Evolutionary conservation across 2,797 vertebrate species (phyloP).

Genomic region (Pelobates cultripes): DNA sequence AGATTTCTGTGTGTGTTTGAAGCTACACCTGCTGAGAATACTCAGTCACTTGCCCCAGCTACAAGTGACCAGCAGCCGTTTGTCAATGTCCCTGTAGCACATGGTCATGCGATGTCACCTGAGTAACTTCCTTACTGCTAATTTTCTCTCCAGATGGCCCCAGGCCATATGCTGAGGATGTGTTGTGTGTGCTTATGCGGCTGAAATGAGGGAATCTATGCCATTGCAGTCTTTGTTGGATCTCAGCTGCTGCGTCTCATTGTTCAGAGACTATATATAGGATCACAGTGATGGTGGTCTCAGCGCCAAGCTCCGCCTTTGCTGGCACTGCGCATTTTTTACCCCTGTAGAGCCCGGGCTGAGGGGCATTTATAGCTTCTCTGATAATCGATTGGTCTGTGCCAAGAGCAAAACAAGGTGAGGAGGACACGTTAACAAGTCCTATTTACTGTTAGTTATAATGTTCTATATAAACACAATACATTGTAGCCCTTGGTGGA

Average conservation of each 20-base stretch:
- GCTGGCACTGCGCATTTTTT: too few species aligned
- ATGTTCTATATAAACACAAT: too few species aligned
- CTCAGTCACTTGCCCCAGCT: background rate
- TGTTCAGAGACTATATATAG: constrained; percentile 33
- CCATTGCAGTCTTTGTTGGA: constrained; percentile 32
- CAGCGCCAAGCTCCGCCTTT: background rate
- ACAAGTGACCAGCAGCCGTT: background rate
- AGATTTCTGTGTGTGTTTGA: background rate
- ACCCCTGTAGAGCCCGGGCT: too few species aligned
- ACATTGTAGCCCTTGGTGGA: too few species aligned
- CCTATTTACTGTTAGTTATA: too few species aligned
- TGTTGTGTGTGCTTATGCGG: constrained; percentile 41
- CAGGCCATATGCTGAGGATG: constrained; percentile 33
- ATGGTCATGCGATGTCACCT: constrained; percentile 27
- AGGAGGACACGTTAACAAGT: too few species aligned
- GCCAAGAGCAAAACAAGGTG: too few species aligned
- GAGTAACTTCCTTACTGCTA: constrained; percentile 37
- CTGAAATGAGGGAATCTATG: constrained; percentile 44
- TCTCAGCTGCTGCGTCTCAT: constrained; percentile 30
- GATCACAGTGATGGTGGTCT: background rate
- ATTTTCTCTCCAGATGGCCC: constrained; percentile 44
- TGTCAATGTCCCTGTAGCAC: constrained; percentile 12
- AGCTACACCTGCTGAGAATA: constrained; percentile 11
- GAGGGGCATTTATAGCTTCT: too few species aligned
- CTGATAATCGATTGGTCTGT: too few species aligned